Evolutionary conservation across 2,113 vertebrate species (phyloP).

Genomic region (Pipa parva): DNA sequence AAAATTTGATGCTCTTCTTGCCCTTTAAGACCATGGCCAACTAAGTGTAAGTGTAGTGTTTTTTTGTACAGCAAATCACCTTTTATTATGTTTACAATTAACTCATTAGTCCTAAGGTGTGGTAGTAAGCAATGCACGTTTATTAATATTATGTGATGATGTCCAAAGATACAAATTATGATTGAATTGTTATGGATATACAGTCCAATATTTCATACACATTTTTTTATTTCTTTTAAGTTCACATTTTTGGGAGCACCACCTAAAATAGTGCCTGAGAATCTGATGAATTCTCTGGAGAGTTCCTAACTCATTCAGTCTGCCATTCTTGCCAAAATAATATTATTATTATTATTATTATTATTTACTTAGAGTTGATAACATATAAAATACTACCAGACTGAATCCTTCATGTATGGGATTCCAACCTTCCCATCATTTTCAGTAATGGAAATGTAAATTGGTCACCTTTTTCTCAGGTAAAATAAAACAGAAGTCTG

Average conservation of each 20-base stretch:
- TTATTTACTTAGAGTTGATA: slow-evolving; percentile 29
- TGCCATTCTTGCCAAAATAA: slow-evolving; percentile 3
- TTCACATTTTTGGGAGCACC: too few relatives aligned
- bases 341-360: slow-evolving; percentile 19
- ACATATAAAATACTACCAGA: slow-evolving; percentile 3
- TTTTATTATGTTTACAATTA: too few relatives aligned
- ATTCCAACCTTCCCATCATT: not conserved
- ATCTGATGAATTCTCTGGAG: slow-evolving; percentile 7
- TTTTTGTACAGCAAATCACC: too few relatives aligned
- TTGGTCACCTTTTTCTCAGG: slow-evolving; percentile 26
- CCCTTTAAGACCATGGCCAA: too few relatives aligned
- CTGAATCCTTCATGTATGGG: slow-evolving; percentile 7
- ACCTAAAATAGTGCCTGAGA: slow-evolving; percentile 4
- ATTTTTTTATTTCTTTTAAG: not conserved
- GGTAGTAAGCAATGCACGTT: too few relatives aligned
- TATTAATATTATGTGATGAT: too few relatives aligned
- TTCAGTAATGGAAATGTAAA: slow-evolving; percentile 24
- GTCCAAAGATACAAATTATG: too few relatives aligned
- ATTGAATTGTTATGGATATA: too few relatives aligned
- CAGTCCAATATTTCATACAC: not conserved
- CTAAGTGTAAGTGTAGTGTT: too few relatives aligned
- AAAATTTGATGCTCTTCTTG: too few relatives aligned
- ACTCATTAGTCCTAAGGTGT: too few relatives aligned
- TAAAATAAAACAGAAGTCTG: slow-evolving; percentile 39
- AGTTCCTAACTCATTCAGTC: slow-evolving; percentile 1